Evolutionary conservation across 2,113 vertebrate genomes (phyloP).

Genomic region (Bufo gargarizans): DNA sequence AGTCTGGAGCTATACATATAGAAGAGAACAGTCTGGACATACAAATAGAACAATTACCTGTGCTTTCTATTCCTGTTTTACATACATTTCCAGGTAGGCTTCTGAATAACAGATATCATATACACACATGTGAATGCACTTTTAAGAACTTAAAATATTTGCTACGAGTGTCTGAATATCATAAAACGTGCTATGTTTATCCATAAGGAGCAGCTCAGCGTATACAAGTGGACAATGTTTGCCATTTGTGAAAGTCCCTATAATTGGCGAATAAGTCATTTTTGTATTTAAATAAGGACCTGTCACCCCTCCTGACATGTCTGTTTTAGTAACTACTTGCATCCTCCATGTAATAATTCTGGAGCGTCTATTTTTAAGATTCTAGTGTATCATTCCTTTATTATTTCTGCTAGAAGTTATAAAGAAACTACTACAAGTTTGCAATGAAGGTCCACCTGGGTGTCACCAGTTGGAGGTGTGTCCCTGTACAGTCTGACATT

Average conservation of each 20-base stretch:
- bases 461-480: no score
- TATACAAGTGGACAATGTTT: background rate
- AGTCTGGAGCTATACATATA: background rate
- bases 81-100: background rate
- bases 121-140: no score
- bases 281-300: background rate
- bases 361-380: no score
- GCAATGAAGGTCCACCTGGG: no score
- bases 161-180: no score
- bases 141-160: no score
- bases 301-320: background rate
- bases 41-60: background rate
- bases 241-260: background rate
- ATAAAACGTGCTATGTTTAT: background rate
- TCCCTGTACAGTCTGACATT: no score
- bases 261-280: background rate
- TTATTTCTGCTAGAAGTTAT: no score
- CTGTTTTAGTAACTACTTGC: no score
- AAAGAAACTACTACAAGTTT: no score
- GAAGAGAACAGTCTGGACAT: background rate
- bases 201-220: background rate
- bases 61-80: background rate
- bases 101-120: background rate
- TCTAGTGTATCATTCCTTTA: no score
- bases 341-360: no score